A percentile compares a stretch with the other conserved stretches of the same genome.
Conservation (phyloP, 2,888 invertebrate genomes). For the Selenia dentaria region DNA sequence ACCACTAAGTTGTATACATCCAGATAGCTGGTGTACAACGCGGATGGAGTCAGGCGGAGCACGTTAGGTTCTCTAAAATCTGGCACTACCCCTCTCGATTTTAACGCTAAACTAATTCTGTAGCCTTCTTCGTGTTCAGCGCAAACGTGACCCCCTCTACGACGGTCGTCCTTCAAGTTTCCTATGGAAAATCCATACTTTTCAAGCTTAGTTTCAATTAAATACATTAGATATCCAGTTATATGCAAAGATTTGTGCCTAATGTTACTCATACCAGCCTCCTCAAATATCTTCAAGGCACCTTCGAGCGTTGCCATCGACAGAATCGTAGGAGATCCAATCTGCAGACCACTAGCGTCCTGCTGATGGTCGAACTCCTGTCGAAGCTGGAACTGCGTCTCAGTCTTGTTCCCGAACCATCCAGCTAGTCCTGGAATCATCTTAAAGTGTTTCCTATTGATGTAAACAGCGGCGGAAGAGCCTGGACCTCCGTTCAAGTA, state of each 20-base stretch:
- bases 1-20: slow-evolving; percentile 64
- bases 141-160: slow-evolving; percentile 68
- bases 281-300: slow-evolving; percentile 56
- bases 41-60: slow-evolving; percentile 61
- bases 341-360: slow-evolving; percentile 67
- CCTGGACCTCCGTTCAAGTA: slow-evolving; percentile 74
- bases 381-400: slow-evolving; percentile 16
- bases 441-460: slow-evolving; percentile 64
- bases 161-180: slow-evolving; percentile 54
- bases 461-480: slow-evolving; percentile 58
- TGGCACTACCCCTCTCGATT: slow-evolving; percentile 53
- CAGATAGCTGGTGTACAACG: slow-evolving; percentile 65
- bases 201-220: slow-evolving; percentile 56
- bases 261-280: slow-evolving; percentile 61
- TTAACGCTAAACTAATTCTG: slow-evolving; percentile 62
- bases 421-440: slow-evolving; percentile 62
- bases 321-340: slow-evolving; percentile 60
- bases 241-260: slow-evolving; percentile 67
- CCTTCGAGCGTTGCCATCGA: slow-evolving; percentile 70
- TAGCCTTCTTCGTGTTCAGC: slow-evolving; percentile 65
- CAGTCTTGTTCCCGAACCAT: slow-evolving; percentile 65
- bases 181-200: slow-evolving; percentile 61
- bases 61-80: slow-evolving; percentile 70
- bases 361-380: slow-evolving; percentile 69
- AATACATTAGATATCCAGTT: slow-evolving; percentile 67